A percentile compares a stretch with the other conserved stretches of the same genome.
These are phyloP conservation scores for Clanis bilineata DNA, from an alignment of 2,888 invertebrate species.

Conservation along the genomic window DNA sequence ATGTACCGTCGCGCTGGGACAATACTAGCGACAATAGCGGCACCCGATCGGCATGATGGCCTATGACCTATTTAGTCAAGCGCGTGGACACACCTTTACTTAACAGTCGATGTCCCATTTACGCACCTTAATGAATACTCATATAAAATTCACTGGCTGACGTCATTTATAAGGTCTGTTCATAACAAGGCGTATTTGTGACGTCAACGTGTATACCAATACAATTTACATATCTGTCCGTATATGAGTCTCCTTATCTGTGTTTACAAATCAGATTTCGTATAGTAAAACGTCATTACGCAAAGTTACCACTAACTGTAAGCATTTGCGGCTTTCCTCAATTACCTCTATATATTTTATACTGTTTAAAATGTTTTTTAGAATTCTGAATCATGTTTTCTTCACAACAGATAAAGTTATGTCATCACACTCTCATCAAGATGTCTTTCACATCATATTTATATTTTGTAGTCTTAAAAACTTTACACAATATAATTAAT, in stretches of 20 bases:
- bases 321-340: no score
- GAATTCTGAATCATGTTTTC: no score
- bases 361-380: no score
- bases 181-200: not conserved
- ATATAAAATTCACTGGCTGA: conserved; percentile 38
- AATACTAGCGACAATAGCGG: conserved; percentile 57
- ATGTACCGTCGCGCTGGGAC: conserved; percentile 41
- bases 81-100: conserved; percentile 56
- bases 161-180: conserved; percentile 6
- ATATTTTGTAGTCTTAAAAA: no score
- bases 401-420: no score
- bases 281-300: not conserved
- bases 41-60: conserved; percentile 54
- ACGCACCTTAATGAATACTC: conserved; percentile 35
- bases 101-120: conserved; percentile 53
- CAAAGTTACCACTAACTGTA: no score
- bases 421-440: no score
- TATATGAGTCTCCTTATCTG: not conserved
- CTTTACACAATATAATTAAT: no score
- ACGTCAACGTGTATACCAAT: not conserved
- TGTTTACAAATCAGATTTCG: not conserved
- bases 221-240: not conserved
- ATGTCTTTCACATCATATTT: no score
- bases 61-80: conserved; percentile 56
- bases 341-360: no score